Conservation (phyloP, 2,888 invertebrate genomes). For the Synergus laeviventris region DNA sequence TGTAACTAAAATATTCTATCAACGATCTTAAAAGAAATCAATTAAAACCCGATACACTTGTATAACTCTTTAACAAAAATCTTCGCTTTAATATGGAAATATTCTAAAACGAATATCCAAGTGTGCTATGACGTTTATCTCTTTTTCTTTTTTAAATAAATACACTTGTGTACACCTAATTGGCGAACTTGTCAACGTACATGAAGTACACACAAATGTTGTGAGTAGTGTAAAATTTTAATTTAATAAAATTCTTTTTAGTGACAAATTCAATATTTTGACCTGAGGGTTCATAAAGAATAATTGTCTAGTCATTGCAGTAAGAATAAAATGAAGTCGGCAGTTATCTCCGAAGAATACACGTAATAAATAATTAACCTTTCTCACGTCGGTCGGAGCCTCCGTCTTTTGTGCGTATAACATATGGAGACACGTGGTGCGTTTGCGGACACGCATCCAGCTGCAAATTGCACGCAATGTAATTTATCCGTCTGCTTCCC, state of each 20-base stretch:
- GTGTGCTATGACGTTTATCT: not conserved
- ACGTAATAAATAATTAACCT: slow-evolving; percentile 10
- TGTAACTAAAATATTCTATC: not conserved
- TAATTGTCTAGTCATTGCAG: not conserved
- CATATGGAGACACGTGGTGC: slow-evolving; percentile 16
- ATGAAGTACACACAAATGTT: not conserved
- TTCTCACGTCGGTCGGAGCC: not conserved
- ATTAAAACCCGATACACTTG: not conserved
- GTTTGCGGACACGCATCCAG: slow-evolving; percentile 8
- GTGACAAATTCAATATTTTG: not conserved
- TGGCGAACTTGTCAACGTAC: not conserved
- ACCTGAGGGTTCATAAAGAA: not conserved
- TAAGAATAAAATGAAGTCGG: not conserved
- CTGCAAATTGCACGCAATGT: slow-evolving; percentile 14
- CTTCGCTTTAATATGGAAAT: not conserved
- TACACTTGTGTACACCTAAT: not conserved
- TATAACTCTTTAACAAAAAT: not conserved
- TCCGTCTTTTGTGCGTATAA: slow-evolving; percentile 10
- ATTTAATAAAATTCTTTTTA: not conserved
- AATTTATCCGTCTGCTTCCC: not conserved
- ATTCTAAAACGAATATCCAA: not conserved
- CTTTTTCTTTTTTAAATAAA: slow-evolving; percentile 4
- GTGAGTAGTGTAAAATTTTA: not conserved
- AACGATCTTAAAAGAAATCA: not conserved
- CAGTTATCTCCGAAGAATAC: not conserved